Base-by-base conservation (phyloP, 2,113 vertebrate species). In the Scomber scombrus region DNA sequence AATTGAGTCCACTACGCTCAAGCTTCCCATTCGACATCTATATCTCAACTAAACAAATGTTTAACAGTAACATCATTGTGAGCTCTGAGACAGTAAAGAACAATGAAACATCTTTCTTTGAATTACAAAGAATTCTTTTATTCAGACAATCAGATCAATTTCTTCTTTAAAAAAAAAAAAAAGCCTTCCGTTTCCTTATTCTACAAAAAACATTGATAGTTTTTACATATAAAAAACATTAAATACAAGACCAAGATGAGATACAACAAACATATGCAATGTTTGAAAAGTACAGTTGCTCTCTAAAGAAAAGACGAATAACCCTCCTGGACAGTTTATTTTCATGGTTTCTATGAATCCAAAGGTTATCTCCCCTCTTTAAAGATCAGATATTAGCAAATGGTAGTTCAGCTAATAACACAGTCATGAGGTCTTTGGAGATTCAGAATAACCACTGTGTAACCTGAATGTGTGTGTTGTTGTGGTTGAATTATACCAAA, bases 181-280 rank as follows among this genome's bases (percentile, higher is more conserved):
- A 86, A 75, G 55, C 46, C 18, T 51, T 82, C 70, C 56, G 52
- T 83, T 73, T 65, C 85, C 58, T 70, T 85, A 65, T 75, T 83
- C 90, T 93, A 95, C 86, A 95, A 93, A 88, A 88, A 92, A 88
- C 57, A 71, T 51, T 13, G 75, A 86, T 23, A 12, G 91, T 89
- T 89, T 91, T 85, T 89, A 94, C 92, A 96, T 90, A 83, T 88
- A 92, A 90, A 80, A 94, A 93, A 93, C 93, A 91, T 49, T 79
- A 54, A 84, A 79, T 62, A 78, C 47, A 81, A 70, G 16, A 82
- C 21, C 16, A 45, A 62, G 23, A 61, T 23, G 19, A 75, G 52
- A 61, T 19, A 14, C 0, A 46, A 60, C 45, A 57, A 26, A 78
- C 45, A 1, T 57, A 68, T 70, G 71, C 14, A 11, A 40, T 55